Evolutionary conservation across 1,140 invertebrate genomes (phyloP).

Genomic region (Batillaria attramentaria): DNA sequence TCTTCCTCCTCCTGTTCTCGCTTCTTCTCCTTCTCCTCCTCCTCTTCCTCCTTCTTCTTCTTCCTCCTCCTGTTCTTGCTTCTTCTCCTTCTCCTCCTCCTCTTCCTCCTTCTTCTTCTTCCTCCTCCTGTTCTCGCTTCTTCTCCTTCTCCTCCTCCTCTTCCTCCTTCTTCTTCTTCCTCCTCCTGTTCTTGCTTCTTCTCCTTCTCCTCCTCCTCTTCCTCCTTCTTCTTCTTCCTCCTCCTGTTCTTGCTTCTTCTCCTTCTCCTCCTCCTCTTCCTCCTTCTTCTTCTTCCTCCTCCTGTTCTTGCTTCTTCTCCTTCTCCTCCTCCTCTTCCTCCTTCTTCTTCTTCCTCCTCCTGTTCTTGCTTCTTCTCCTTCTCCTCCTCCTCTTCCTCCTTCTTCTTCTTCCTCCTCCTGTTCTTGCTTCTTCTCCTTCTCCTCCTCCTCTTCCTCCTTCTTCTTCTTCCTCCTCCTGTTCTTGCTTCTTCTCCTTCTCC

Average conservation of each 20-base stretch:
- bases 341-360: neutral
- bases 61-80: neutral
- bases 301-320: neutral
- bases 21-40: neutral
- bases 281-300: neutral
- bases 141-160: neutral
- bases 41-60: neutral
- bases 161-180: neutral
- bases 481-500: neutral
- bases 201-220: neutral
- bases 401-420: neutral
- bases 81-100: neutral
- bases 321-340: neutral
- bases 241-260: neutral
- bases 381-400: neutral
- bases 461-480: neutral
- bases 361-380: neutral
- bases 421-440: neutral
- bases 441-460: neutral
- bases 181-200: neutral
- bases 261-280: neutral
- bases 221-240: neutral
- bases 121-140: neutral
- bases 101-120: neutral
- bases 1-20: neutral